Percentiles rank a stretch among this genome's conserved stretches.
These are phyloP conservation scores for Subacronicta megacephala DNA, from an alignment of 2,888 invertebrate genomes.

Conservation along the genomic window DNA sequence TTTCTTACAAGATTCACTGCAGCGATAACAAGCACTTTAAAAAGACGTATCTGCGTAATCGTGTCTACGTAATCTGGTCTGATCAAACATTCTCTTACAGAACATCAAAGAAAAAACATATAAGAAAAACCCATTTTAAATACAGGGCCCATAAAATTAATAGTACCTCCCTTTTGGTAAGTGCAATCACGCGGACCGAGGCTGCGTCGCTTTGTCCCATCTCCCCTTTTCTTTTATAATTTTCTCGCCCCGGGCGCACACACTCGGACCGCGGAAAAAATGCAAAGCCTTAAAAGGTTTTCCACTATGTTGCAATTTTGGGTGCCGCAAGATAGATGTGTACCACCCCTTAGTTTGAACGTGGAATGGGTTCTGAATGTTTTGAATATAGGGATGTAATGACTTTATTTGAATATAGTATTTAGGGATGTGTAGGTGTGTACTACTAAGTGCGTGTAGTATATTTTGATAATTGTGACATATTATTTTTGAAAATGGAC, in stretches of 20 bases:
- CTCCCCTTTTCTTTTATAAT: conserved; percentile 73
- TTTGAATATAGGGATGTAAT: conserved; percentile 29
- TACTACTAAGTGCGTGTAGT: too few species aligned
- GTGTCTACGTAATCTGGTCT: too few species aligned
- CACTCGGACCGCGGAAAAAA: conserved; percentile 66
- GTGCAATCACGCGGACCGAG: conserved; percentile 75
- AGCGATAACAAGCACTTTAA: neutral
- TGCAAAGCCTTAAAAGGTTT: conserved; percentile 69
- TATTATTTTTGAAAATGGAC: too few species aligned
- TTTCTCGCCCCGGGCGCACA: conserved; percentile 68
- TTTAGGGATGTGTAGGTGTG: too few species aligned
- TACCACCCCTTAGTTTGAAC: conserved; percentile 43
- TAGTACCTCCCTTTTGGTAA: conserved; percentile 59
- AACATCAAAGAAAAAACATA: conserved; percentile 28
- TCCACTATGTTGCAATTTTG: conserved; percentile 50
- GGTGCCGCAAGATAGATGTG: conserved; percentile 44
- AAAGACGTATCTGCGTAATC: too few species aligned
- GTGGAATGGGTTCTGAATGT: conserved; percentile 43
- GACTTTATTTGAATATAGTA: conserved; percentile 31
- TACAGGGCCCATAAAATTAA: conserved; percentile 49
- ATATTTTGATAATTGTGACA: too few species aligned
- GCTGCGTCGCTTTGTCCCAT: conserved; percentile 68
- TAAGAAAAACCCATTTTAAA: conserved; percentile 40
- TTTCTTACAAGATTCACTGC: too few species aligned
- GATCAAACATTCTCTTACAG: conserved; percentile 7